A percentile compares a stretch with the other conserved stretches of the same genome.
Evolutionary conservation across 2,888 invertebrate genomes (phyloP).

Genomic region (Vandiemenella viatica): DNA sequence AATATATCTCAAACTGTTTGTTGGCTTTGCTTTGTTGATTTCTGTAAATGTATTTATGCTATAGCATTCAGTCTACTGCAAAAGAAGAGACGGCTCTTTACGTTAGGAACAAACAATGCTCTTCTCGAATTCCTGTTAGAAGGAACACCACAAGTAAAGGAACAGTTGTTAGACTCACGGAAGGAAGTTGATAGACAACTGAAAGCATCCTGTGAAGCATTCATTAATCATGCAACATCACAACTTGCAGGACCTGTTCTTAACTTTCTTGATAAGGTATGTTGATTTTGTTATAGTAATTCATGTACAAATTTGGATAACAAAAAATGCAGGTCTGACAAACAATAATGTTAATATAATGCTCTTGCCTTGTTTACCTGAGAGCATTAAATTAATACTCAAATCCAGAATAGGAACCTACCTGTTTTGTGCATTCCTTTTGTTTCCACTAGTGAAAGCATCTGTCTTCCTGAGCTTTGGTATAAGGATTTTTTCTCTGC

Average conservation of each 20-base stretch:
- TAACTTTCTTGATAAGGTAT: conserved; percentile 58
- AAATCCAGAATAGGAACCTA: no score
- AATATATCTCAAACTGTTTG: no score
- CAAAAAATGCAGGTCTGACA: no score
- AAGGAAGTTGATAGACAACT: conserved; percentile 90
- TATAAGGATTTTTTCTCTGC: no score
- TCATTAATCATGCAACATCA: conserved; percentile 66
- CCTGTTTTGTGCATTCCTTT: no score
- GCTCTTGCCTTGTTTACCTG: no score
- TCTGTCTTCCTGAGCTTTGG: no score
- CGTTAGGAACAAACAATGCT: conserved; percentile 75
- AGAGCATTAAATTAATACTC: no score
- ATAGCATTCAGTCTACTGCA: conserved; percentile 36
- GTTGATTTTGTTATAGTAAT: conserved; percentile 11
- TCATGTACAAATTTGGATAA: conserved; percentile 5
- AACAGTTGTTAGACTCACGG: conserved; percentile 84
- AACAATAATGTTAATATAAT: no score
- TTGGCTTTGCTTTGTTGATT: no score
- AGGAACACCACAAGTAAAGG: conserved; percentile 85
- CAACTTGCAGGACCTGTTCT: conserved; percentile 60
- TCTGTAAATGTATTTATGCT: no score
- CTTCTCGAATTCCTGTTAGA: conserved; percentile 81
- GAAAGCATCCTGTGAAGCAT: conserved; percentile 75
- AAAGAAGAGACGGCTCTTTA: conserved; percentile 73
- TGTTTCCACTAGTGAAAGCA: no score